Conservation (phyloP, 1,140 invertebrate species). For the Eulimnadia texana region DNA sequence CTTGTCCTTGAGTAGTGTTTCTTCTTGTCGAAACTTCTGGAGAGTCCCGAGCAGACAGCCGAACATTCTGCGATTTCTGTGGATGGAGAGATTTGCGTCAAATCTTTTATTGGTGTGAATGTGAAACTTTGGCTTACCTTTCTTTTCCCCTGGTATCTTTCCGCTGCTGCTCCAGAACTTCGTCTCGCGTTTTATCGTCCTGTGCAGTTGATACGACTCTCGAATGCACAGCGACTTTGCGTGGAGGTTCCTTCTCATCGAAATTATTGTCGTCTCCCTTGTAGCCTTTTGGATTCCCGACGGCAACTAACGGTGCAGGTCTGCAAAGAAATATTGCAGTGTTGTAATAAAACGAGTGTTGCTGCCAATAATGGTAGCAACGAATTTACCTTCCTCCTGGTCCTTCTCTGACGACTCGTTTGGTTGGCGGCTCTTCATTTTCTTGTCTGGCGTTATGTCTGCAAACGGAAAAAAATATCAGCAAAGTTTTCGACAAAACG, state of each 20-base stretch:
- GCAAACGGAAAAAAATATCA: not conserved
- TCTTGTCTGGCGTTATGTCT: not conserved
- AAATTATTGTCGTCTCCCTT: constrained; percentile 27
- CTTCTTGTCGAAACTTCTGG: constrained; percentile 88
- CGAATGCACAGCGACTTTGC: constrained; percentile 31
- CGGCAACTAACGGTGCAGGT: constrained; percentile 6
- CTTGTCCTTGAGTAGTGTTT: constrained; percentile 63
- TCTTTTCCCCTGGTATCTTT: constrained; percentile 67
- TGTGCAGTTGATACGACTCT: constrained; percentile 31
- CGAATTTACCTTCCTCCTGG: constrained; percentile 23
- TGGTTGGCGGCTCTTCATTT: constrained; percentile 21
- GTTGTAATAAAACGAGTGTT: not conserved
- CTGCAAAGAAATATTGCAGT: not conserved
- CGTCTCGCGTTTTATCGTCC: constrained; percentile 42
- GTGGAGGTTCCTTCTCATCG: constrained; percentile 28
- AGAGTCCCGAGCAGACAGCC: constrained; percentile 82
- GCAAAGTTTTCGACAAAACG: too few species aligned
- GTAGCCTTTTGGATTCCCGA: constrained; percentile 5
- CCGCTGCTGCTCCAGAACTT: constrained; percentile 65
- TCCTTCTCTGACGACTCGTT: constrained; percentile 22
- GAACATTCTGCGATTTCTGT: constrained; percentile 82
- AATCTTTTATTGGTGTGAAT: too few species aligned
- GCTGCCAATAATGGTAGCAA: not conserved
- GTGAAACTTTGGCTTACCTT: constrained; percentile 29
- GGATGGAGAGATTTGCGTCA: too few species aligned